A percentile compares a stretch with the other conserved stretches of the same genome.
These are phyloP conservation scores for Muscicapa comitata DNA, from an alignment of 2,797 vertebrate species.

Conservation along the genomic window DNA sequence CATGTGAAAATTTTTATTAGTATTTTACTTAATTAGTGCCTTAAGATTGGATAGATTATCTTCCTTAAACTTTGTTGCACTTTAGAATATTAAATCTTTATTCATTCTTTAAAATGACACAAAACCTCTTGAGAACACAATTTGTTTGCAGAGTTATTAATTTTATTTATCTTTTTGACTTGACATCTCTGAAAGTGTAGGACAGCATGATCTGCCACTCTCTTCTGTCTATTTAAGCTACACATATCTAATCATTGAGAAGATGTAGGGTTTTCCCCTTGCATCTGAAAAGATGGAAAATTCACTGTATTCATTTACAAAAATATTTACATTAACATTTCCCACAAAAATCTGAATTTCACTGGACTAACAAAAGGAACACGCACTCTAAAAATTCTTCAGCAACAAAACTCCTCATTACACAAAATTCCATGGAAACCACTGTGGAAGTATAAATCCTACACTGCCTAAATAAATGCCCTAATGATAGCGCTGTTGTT, in stretches of 20 bases:
- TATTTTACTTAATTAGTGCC: neutral
- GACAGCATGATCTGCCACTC: neutral
- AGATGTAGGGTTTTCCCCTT: neutral
- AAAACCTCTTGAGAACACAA: neutral
- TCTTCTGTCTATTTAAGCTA: neutral
- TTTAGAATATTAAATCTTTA: neutral
- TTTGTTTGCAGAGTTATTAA: neutral
- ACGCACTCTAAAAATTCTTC: neutral
- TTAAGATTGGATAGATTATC: neutral
- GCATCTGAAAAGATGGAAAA: neutral
- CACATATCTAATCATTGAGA: neutral
- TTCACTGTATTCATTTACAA: fast-evolving
- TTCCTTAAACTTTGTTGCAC: neutral
- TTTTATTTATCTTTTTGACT: neutral
- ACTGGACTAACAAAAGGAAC: neutral
- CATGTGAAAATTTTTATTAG: neutral
- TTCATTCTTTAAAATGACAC: neutral
- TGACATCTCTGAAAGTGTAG: neutral
- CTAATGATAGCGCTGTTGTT: neutral
- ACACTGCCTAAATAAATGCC: neutral
- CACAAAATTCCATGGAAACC: neutral
- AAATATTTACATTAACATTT: neutral
- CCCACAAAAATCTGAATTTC: neutral
- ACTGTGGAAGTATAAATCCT: neutral
- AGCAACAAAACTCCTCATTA: neutral